A percentile compares a stretch with the other conserved stretches of the same genome.
Evolutionary conservation across 2,113 vertebrate species (phyloP).

Genomic region (Coptodon rendalli): DNA sequence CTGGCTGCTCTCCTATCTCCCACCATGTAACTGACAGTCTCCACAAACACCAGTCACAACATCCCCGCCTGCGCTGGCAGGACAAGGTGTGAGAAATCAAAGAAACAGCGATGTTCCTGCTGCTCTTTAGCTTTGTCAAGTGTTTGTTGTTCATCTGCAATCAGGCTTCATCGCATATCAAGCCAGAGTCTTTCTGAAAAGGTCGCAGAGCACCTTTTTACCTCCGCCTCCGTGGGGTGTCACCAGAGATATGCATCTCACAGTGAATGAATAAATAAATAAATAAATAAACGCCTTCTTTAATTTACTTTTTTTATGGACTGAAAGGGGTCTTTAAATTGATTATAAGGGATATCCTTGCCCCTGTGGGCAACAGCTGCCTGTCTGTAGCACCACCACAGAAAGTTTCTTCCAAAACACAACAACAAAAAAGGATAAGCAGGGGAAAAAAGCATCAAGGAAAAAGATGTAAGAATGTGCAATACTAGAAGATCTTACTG

Average conservation of each 20-base stretch:
- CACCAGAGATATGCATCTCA: neutral
- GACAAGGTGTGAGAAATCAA: neutral
- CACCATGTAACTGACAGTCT: neutral
- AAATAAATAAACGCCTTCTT: neutral
- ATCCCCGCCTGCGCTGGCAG: neutral
- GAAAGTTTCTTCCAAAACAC: neutral
- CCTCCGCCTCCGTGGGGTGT: neutral
- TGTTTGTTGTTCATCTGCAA: constrained; percentile 34
- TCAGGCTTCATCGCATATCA: constrained; percentile 33
- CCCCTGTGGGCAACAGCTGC: neutral
- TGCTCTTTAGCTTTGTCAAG: constrained; percentile 16
- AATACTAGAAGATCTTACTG: neutral
- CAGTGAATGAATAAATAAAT: neutral
- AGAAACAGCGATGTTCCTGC: neutral
- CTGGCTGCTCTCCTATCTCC: neutral
- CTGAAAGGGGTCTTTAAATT: neutral
- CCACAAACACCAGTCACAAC: constrained; percentile 31
- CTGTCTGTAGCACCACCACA: neutral
- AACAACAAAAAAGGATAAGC: neutral
- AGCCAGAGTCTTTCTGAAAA: constrained; percentile 18
- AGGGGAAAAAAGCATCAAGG: accelerated
- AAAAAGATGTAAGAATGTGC: neutral
- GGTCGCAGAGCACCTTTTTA: constrained; percentile 17
- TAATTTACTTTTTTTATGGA: neutral
- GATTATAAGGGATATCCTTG: neutral